Conservation (phyloP, 2,797 vertebrate species). For the Pantherophis alleghaniensis region DNA sequence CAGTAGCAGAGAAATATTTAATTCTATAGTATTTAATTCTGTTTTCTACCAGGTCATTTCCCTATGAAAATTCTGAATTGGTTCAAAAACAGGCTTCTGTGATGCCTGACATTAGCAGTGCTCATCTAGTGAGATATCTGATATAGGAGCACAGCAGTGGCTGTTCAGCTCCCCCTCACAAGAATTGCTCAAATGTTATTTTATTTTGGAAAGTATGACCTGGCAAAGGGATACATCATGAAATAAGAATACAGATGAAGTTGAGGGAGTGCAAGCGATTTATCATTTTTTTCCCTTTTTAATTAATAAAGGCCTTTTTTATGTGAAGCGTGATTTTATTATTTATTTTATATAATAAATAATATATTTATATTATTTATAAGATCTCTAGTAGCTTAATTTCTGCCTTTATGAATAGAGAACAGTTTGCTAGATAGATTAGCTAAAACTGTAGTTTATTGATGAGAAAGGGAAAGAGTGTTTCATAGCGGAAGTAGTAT, state of each 20-base stretch:
- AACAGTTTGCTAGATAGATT: conserved; percentile 4
- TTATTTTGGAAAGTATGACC: background rate
- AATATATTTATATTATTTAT: no score
- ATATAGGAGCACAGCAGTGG: background rate
- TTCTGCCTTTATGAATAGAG: background rate
- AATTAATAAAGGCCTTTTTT: background rate
- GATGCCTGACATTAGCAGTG: background rate
- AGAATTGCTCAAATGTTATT: background rate
- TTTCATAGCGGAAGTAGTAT: background rate
- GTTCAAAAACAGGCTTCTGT: background rate
- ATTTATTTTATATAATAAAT: background rate
- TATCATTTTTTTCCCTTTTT: background rate
- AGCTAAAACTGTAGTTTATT: background rate
- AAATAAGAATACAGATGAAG: background rate
- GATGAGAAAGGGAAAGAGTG: background rate
- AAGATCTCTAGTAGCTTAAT: background rate
- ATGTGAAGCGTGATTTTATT: background rate
- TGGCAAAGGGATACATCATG: background rate
- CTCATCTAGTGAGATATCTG: background rate
- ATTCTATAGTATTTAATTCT: background rate
- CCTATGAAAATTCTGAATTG: background rate
- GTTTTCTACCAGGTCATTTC: background rate
- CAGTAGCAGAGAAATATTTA: background rate
- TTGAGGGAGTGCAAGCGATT: background rate
- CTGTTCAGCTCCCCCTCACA: background rate